Base-by-base conservation (phyloP, 2,797 vertebrate genomes). In the Nannoperca obscura region DNA sequence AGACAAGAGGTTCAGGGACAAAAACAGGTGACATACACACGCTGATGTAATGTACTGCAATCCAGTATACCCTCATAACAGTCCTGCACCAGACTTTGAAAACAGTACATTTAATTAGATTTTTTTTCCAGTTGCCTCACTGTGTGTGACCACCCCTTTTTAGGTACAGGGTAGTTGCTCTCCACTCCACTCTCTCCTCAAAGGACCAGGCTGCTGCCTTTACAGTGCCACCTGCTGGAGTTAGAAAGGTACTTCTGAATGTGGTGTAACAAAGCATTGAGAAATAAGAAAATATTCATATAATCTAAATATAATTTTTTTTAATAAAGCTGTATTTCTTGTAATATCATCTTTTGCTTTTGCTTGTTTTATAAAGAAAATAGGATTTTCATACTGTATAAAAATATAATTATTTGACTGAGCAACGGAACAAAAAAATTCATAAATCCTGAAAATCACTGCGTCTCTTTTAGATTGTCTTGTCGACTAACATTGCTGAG, bases 401-500 rank as follows among this genome's bases (percentile, higher is more conserved):
- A 32, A 50, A 15, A 32, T 49, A 17, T n/a, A 42, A 55, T 54
- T 2, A 38, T 49, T 58, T 30, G 3, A n/a, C 19, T 58, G 6
- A 20, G 19, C 13, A 15, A 30, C 15, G 38, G 49, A 59, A 54
- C 27, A 42, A 30, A 42, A 19, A 30, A 12, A 15, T 30, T n/a
- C 12, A 24, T 8, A 27, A 15, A 1, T 30, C 11, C 8, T 52
- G 15, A 36, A 60, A 54, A 36, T 30, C 14, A 8, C 19, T 75
- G 14, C 34, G 17, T 83, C 32, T 77, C 19, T 93, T 95, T 78
- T 85, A 99, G 98, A 97, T 99, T 71, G 98, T 99, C 79, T 92
- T 99, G 93, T 98, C 98, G n/a, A 99, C 98, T 14, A 99, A 99
- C 93, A 99, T 99, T 68, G 98, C 98, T 19, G 98, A 99, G 90